A percentile compares a stretch with the other conserved stretches of the same genome.
Evolutionary conservation across 2,797 vertebrate genomes (phyloP).

Genomic region (Hypotaenidia okinawae): DNA sequence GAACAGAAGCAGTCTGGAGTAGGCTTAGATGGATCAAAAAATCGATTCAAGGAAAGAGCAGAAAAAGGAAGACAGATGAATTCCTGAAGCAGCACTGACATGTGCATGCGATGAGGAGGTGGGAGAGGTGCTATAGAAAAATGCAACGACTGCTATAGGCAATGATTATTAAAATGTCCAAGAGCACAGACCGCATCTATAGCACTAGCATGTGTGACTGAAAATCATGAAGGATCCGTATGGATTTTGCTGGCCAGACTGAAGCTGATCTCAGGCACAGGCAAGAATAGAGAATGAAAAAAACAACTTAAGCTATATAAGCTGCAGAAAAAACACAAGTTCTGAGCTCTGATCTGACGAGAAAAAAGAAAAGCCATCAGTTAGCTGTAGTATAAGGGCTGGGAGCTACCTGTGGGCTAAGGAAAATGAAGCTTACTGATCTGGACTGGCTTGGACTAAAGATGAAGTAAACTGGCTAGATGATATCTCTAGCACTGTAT

Average conservation of each 20-base stretch:
- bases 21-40: not conserved
- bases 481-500: not conserved
- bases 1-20: not conserved
- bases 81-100: not conserved
- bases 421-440: not conserved
- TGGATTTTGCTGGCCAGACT: not conserved
- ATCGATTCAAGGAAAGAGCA: not conserved
- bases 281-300: not conserved
- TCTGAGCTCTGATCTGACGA: not conserved
- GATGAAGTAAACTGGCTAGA: not conserved
- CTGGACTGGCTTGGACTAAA: not conserved
- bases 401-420: not conserved
- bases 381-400: not conserved
- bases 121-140: not conserved
- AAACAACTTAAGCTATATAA: not conserved
- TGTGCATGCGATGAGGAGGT: not conserved
- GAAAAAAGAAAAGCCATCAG: not conserved
- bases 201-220: not conserved
- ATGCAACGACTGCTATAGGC: not conserved
- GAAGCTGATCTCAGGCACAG: not conserved
- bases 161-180: not conserved
- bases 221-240: not conserved
- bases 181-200: not conserved
- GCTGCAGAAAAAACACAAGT: not conserved
- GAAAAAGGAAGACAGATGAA: not conserved